Percentiles rank a stretch among this genome's conserved stretches.
phyloP scores from a whole-genome alignment of 2,888 invertebrate genomes.

The Nesidiocoris tenuis region DNA sequence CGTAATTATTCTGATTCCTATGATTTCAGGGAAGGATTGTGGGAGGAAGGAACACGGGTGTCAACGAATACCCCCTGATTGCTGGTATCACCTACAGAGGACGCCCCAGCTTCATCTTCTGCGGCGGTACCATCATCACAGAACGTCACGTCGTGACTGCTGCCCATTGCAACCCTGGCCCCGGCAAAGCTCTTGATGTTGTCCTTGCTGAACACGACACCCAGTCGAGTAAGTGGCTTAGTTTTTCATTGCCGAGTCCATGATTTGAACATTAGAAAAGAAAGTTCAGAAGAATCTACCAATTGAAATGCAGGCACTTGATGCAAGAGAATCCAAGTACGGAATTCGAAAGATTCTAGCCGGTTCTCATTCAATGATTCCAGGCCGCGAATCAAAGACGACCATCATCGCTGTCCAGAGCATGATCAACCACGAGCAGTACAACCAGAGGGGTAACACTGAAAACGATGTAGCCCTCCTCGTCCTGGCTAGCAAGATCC shows the following conservation, averaged over 20 bases:
- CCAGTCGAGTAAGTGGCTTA: slow-evolving; percentile 42
- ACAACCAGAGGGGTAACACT: slow-evolving; percentile 51
- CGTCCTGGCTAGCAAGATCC: slow-evolving; percentile 54
- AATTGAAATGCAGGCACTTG: too few species aligned
- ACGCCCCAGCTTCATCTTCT: slow-evolving; percentile 53
- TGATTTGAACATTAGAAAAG: not conserved
- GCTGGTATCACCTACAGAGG: slow-evolving; percentile 57
- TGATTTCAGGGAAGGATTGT: slow-evolving; percentile 56
- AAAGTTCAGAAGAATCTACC: not conserved
- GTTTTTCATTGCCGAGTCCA: too few species aligned
- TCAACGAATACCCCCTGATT: slow-evolving; percentile 64
- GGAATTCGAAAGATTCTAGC: too few species aligned
- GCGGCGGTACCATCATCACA: slow-evolving; percentile 61
- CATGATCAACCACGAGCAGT: slow-evolving; percentile 14
- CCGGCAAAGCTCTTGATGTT: slow-evolving; percentile 52
- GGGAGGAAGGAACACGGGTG: slow-evolving; percentile 58
- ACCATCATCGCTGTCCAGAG: slow-evolving; percentile 14
- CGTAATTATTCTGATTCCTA: too few species aligned
- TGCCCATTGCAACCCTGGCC: slow-evolving; percentile 58
- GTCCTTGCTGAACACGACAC: slow-evolving; percentile 61
- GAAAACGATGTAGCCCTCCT: slow-evolving; percentile 62
- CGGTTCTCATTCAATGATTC: too few species aligned
- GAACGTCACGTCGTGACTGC: slow-evolving; percentile 58
- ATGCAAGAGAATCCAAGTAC: too few species aligned
- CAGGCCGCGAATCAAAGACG: slow-evolving; percentile 21